Evolutionary conservation across 1,140 invertebrate species (phyloP).

Genomic region (Bombus impatiens): DNA sequence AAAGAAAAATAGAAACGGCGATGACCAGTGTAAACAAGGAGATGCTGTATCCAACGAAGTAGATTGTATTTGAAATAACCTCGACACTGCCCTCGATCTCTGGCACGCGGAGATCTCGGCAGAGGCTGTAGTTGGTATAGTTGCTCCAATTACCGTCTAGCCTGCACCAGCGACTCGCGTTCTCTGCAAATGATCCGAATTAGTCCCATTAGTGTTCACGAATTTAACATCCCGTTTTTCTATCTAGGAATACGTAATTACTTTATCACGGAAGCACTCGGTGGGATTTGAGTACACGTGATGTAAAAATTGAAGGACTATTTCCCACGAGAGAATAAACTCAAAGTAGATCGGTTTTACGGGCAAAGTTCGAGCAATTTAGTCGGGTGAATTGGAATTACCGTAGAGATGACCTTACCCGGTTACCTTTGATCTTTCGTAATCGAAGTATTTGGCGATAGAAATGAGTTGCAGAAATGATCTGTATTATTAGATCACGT

Average conservation of each 20-base stretch:
- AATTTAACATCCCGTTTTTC: neutral
- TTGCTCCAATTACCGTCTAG: slow-evolving; percentile 87
- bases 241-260: neutral
- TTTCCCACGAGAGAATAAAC: neutral
- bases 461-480: too few species aligned
- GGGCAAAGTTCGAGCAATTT: too few species aligned
- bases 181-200: slow-evolving; percentile 84
- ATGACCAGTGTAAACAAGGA: slow-evolving; percentile 89
- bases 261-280: neutral
- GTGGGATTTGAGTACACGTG: too few species aligned
- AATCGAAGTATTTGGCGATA: too few species aligned
- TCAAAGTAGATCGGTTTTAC: neutral
- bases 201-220: slow-evolving; percentile 5
- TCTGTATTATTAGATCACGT: too few species aligned
- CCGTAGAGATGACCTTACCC: too few species aligned
- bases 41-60: slow-evolving; percentile 89
- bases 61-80: slow-evolving; percentile 86
- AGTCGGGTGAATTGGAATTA: too few species aligned
- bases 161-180: slow-evolving; percentile 87
- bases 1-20: slow-evolving; percentile 91
- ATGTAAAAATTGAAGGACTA: neutral
- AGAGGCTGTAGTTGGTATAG: slow-evolving; percentile 87
- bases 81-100: slow-evolving; percentile 79
- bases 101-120: slow-evolving; percentile 82
- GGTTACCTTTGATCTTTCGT: too few species aligned